Evolutionary conservation across 2,113 vertebrate species (phyloP), one percentile per base, ranked within the genome.

Genomic region (Cheirogaleus medius): DNA sequence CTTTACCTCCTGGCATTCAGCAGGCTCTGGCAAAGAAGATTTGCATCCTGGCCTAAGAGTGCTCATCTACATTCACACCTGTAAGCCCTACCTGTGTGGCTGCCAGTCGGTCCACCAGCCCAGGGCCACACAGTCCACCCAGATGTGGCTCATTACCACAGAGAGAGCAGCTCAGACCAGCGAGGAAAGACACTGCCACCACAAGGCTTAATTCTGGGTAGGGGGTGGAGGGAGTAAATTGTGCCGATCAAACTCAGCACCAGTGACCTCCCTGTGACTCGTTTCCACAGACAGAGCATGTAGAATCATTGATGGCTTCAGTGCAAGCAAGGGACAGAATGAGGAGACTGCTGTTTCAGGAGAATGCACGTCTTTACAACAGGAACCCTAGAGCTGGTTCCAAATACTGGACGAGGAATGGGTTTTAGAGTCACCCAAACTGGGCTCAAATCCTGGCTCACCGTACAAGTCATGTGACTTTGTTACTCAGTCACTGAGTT

Each of bases 191-290:
- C 2, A 64, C 37, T 60, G 91, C 83, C 39, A 69, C 86, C 95
- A 93, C 87, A 96, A 95, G 95, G 91, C 94, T 97, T 95, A 27
- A 34, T 80, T 90, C 68, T 54, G 74, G 21, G 21, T 0, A 9
- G 17, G 18, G 15, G 39, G 5, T 8, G n/a, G 14, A 15, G 32
- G n/a, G 32, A 47, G n/a, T 39, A 34, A 66, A 54, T 39, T 14
- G 15, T 77, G 52, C 34, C 21, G 37, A 76, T 56, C 34, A 58
- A 81, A 77, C 34, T 64, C 27, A 58, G 74, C 39, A 76, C 29
- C 73, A 25, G n/a, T 52, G 90, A 56, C 69, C 60, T 92, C 69
- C 42, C 7, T 11, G 11, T n/a, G 47, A 73, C 88, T 94, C 42
- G 15, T 58, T 77, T 73, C 58, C 63, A 58, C 10, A 56, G 34